Conservation (phyloP, 2,888 invertebrate species). For the Empis stercorea region DNA sequence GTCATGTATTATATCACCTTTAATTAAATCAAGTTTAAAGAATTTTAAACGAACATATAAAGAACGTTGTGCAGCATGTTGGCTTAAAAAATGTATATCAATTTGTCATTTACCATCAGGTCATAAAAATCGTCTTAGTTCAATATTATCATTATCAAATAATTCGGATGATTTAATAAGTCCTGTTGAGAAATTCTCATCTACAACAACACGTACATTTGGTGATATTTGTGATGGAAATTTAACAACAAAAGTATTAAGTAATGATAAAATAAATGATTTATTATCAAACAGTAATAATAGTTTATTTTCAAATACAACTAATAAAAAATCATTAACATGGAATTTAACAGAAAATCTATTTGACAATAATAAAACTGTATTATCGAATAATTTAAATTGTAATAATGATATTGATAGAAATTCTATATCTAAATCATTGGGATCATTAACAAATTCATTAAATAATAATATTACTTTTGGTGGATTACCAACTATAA, state of each 20-base stretch:
- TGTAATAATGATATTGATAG: slow-evolving; percentile 2
- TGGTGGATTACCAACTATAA: slow-evolving; percentile 28
- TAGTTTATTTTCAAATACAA: slow-evolving; percentile 7
- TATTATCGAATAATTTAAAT: not conserved
- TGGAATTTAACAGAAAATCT: slow-evolving; percentile 2
- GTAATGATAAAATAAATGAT: not conserved
- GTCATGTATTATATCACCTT: slow-evolving; percentile 57
- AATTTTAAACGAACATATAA: slow-evolving; percentile 49
- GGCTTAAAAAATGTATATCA: slow-evolving; percentile 72
- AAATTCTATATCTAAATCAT: not conserved
- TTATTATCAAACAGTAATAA: not conserved
- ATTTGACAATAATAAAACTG: not conserved
- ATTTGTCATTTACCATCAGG: slow-evolving; percentile 63
- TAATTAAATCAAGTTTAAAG: slow-evolving; percentile 49
- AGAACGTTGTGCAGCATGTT: slow-evolving; percentile 72
- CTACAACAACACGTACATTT: not conserved
- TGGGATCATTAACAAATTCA: slow-evolving; percentile 25
- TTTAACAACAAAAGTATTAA: not conserved
- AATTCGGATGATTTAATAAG: not conserved
- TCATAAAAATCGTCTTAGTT: slow-evolving; percentile 51
- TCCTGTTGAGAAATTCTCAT: not conserved
- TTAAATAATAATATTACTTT: slow-evolving; percentile 31
- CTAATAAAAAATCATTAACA: slow-evolving; percentile 5
- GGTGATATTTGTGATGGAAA: not conserved
- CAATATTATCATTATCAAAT: slow-evolving; percentile 47